phyloP scores from a whole-genome alignment of 2,797 vertebrate species.

The Neosalanx taihuensis region DNA sequence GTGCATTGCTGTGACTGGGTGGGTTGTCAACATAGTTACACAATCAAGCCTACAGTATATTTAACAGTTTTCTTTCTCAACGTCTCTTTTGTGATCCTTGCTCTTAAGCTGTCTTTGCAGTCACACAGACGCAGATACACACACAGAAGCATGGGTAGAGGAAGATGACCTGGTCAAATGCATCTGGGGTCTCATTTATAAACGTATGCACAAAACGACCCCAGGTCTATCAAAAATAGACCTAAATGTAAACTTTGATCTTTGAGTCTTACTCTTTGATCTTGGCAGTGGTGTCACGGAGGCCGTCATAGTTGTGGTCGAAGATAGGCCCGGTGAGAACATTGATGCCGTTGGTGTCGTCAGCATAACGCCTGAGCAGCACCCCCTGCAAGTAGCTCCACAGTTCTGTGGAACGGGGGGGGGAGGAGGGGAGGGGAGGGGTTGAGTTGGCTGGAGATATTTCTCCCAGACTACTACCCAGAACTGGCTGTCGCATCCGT shows the following conservation, averaged over 20 bases:
- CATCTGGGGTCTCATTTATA: no score
- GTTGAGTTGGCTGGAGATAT: not conserved
- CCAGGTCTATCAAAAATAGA: not conserved
- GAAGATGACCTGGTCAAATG: no score
- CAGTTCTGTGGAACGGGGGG: constrained; percentile 69
- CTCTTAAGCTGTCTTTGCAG: not conserved
- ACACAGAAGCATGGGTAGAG: not conserved
- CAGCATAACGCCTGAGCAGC: constrained; percentile 83
- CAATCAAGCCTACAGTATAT: not conserved
- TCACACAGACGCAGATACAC: constrained; percentile 2
- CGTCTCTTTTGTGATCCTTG: not conserved
- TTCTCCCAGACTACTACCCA: not conserved
- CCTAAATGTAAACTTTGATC: not conserved
- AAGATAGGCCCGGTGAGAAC: constrained; percentile 88
- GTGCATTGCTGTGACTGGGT: no score
- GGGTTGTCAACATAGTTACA: not conserved
- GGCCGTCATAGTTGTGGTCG: constrained; percentile 86
- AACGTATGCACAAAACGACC: no score
- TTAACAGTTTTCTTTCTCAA: not conserved
- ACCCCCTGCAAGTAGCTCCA: constrained; percentile 89
- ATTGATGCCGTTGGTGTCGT: constrained; percentile 84
- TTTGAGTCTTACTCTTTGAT: constrained; percentile 82
- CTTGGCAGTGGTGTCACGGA: constrained; percentile 81
- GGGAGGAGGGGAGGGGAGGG: not conserved
- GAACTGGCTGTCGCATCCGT: not conserved